Evolutionary conservation across 2,797 vertebrate species (phyloP).

Genomic region (Sebastes elongatus): DNA sequence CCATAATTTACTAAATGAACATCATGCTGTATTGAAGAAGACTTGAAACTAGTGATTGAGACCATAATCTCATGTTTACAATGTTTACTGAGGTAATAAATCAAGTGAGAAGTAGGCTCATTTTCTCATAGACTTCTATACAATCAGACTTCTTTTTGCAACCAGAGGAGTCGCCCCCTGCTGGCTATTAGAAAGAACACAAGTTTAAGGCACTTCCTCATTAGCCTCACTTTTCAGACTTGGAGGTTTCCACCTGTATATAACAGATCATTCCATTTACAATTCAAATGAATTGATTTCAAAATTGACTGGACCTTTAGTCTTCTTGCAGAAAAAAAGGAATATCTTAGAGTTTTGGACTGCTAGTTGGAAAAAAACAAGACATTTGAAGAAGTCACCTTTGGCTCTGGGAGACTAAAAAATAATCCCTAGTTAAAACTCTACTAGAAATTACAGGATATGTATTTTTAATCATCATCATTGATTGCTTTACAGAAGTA

Average conservation of each 20-base stretch:
- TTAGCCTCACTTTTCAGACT: too few species aligned
- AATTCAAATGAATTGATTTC: background rate
- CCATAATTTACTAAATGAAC: too few species aligned
- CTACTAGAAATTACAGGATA: background rate
- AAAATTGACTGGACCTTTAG: background rate
- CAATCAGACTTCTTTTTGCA: too few species aligned
- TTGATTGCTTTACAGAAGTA: background rate
- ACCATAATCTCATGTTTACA: too few species aligned
- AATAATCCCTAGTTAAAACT: background rate
- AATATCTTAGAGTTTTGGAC: background rate
- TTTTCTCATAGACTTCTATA: too few species aligned
- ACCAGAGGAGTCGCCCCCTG: too few species aligned
- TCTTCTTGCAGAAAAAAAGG: background rate
- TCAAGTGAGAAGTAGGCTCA: accelerated
- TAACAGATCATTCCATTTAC: background rate
- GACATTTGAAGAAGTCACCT: background rate
- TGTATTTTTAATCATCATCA: background rate
- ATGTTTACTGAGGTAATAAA: accelerated
- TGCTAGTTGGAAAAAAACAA: background rate
- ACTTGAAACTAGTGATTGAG: too few species aligned
- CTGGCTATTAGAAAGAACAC: too few species aligned
- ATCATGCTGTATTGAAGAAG: too few species aligned
- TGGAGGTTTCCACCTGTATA: background rate
- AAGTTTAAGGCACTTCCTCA: too few species aligned
- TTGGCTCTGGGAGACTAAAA: background rate